Percentiles rank a stretch among this genome's conserved stretches.
Evolutionary conservation across 2,113 vertebrate genomes (phyloP).

Genomic region (Choloepus hoffmanni): DNA sequence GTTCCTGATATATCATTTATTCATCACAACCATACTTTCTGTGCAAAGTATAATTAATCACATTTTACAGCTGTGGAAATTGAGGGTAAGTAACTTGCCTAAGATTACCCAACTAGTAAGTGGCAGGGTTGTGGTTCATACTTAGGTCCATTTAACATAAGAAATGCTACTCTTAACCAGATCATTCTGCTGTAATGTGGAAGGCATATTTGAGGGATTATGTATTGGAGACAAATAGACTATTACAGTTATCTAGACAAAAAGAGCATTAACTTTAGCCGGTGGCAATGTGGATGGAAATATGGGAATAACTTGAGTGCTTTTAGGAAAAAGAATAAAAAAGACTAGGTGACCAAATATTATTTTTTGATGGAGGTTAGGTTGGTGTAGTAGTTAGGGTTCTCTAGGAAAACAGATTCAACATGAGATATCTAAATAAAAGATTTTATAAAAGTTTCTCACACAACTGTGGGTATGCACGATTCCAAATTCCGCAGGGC

Average conservation of each 20-base stretch:
- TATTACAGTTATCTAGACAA: background rate
- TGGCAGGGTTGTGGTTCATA: background rate
- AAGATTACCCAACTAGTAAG: background rate
- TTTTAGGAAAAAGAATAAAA: constrained; percentile 25
- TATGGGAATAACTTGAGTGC: background rate
- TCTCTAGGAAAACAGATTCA: no score
- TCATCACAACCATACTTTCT: background rate
- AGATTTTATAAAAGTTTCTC: no score
- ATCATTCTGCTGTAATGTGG: background rate
- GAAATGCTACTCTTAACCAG: background rate
- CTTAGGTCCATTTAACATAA: background rate
- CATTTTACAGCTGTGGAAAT: constrained; percentile 22
- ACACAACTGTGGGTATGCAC: no score
- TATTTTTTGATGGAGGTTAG: background rate
- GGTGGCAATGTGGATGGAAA: background rate
- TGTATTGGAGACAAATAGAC: background rate
- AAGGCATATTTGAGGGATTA: background rate
- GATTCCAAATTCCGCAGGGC: no score
- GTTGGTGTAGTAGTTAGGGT: no score
- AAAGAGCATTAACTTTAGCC: background rate
- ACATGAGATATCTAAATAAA: no score
- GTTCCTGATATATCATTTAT: background rate
- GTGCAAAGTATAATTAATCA: background rate
- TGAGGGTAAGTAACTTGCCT: background rate
- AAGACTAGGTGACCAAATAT: background rate